phyloP scores from a whole-genome alignment of 2,797 vertebrate genomes.

The Sebastolobus alascanus region DNA sequence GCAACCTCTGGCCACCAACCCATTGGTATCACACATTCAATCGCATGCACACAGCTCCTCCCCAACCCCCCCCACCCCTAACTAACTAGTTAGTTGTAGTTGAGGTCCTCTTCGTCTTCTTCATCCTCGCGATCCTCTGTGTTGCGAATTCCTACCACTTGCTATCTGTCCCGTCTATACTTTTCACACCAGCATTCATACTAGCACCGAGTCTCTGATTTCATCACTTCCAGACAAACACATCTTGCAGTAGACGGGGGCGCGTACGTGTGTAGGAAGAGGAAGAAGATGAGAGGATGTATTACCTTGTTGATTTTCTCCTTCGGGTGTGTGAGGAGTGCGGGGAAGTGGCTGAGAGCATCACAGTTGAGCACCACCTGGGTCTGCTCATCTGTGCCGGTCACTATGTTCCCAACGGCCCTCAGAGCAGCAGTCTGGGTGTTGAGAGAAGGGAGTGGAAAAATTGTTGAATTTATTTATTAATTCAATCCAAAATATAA shows the following conservation, averaged over 20 bases:
- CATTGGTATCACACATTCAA: slow-evolving; percentile 39
- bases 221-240: slow-evolving; percentile 92
- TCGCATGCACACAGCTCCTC: slow-evolving; percentile 25
- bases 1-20: slow-evolving; percentile 87
- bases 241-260: neutral
- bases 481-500: neutral
- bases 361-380: slow-evolving; percentile 99
- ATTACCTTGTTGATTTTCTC: slow-evolving; percentile 99
- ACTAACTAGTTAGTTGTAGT: neutral
- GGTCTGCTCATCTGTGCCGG: slow-evolving; percentile 98
- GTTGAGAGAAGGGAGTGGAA: neutral
- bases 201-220: slow-evolving; percentile 84
- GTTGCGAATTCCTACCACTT: slow-evolving; percentile 17
- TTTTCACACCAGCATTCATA: slow-evolving; percentile 66
- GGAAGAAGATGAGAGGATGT: neutral
- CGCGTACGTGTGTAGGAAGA: neutral
- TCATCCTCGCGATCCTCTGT: slow-evolving; percentile 39
- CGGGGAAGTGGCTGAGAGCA: slow-evolving; percentile 95
- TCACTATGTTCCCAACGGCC: slow-evolving; percentile 99
- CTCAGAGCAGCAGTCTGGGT: slow-evolving; percentile 95
- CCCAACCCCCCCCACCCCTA: neutral
- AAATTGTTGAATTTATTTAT: neutral
- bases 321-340: slow-evolving; percentile 98
- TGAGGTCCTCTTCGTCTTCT: slow-evolving; percentile 50
- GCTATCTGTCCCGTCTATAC: slow-evolving; percentile 11